Evolutionary conservation across 2,797 vertebrate species (phyloP), one percentile per base, ranked within the genome.

Genomic region (Monodelphis domestica): DNA sequence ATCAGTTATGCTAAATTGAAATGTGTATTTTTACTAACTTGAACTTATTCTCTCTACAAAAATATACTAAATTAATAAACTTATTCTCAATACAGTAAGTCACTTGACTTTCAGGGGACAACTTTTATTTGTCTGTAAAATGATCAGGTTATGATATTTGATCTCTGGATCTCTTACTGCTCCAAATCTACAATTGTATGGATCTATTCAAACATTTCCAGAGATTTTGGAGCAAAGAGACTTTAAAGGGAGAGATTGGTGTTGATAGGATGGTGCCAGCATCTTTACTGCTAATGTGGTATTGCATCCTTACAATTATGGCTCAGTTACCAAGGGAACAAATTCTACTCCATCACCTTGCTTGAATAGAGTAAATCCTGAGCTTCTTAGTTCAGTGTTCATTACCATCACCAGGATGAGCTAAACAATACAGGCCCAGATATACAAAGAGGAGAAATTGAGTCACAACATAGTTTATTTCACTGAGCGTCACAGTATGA

Each of bases 401-500:
- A 84, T n/a, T 84, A 50, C 10, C 3, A 11, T 24, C 38, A 84
- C 21, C 21, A 84, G 21, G 70, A 84, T 84, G 21, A 50, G 21
- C 5, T 54, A 91, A 95, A 87, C 5, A 95, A 54, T 89, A 54
- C 24, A 53, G 59, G 7, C 38, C 33, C 6, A 50, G 38, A 10
- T 50, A 50, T 38, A 84, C 10, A 45, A 50, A 84, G 38, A 26
- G 10, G 26, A 84, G 70, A 78, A 45, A 3, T 26, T 50, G 21
- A 84, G 70, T 4, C 24, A 84, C 10, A 84, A 21, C 52, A 93
- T 94, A 91, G 55, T 12, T 92, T 0, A 2, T 93, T 96, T 91
- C 91, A 93, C 50, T 54, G 21, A 26, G 17, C 30, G 45, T 10
- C 96, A 38, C 70, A 53, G 12, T 89, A 2, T 89, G 95, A 96